Evolutionary conservation across 2,113 vertebrate genomes (phyloP).

Genomic region (Spea multiplicata): DNA sequence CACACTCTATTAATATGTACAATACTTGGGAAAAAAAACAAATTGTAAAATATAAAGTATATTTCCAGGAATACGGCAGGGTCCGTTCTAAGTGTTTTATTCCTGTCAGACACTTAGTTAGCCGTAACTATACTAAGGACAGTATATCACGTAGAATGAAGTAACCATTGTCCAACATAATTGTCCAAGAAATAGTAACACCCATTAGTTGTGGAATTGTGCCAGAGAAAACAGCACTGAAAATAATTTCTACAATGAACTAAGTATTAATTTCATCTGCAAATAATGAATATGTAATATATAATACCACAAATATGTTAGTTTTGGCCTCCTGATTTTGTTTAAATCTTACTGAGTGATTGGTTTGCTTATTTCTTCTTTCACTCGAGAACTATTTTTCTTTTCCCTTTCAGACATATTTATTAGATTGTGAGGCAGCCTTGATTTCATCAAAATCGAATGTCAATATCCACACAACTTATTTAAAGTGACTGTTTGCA

Average conservation of each 20-base stretch:
- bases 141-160: constrained; percentile 15
- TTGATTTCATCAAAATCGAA: neutral
- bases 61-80: neutral
- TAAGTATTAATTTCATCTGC: constrained; percentile 29
- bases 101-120: constrained; percentile 21
- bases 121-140: constrained; percentile 10
- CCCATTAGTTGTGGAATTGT: constrained; percentile 23
- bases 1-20: neutral
- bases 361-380: constrained; percentile 21
- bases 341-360: constrained; percentile 17
- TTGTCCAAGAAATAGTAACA: constrained; percentile 33
- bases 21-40: neutral
- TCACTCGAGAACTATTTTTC: constrained; percentile 28
- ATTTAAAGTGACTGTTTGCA: neutral
- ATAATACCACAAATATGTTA: constrained; percentile 31
- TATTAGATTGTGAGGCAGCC: constrained; percentile 10
- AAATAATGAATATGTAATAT: constrained; percentile 39
- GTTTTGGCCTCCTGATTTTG: constrained; percentile 16
- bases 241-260: constrained; percentile 29
- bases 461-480: neutral
- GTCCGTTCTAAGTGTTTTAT: neutral
- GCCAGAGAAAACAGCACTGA: constrained; percentile 36
- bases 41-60: neutral
- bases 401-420: neutral
- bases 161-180: constrained; percentile 21